Evolutionary conservation across 2,888 invertebrate genomes (phyloP), one percentile per base, ranked within the genome.

Genomic region (Callinectes sapidus): DNA sequence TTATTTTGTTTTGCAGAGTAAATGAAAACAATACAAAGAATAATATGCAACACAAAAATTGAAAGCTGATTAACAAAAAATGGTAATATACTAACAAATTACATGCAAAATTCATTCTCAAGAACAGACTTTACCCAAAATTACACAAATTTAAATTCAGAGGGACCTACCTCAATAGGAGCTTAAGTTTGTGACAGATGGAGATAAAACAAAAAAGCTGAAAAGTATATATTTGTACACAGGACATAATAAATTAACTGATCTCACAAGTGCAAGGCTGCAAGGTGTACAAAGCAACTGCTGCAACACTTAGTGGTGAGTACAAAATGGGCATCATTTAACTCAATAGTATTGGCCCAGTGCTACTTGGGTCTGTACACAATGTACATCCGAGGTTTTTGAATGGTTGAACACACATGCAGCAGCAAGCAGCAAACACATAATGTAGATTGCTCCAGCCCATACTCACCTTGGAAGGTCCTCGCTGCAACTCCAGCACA

Each of bases 391-490:
- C 14, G 16, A 81, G 81, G 32, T 81, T 18, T n/a, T 81, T 81
- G 35, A 81, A 32, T 81, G 81, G 14, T 35, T 23, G 13, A 35
- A 81, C 81, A 81, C 81, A 81, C 81, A 81, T 81, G 81, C 81
- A 35, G 35, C 32, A 35, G 81, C 35, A 81, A 81, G 81, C 81
- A 35, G 81, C 81, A 81, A 81, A 35, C 35, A 32, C 35, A 35
- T 2, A 10, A 32, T 81, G 81, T 35, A 81, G 81, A 32, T 28
- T 71, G 10, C 35, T 28, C 28, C 35, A 16, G 10, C 81, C 81
- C 81, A 35, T 5, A 71, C 92, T 77, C 55, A 94, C 94, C 94
- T 94, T 94, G 39, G 94, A 91, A 54, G 94, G 93, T 55, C 91
- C 90, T 85, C 92, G 93, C 91, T 94, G 92, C 10, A 94, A 93